These are phyloP conservation scores for Oscheius sp. DNA, from an alignment of 2,888 invertebrate species.

Conservation along the genomic window DNA sequence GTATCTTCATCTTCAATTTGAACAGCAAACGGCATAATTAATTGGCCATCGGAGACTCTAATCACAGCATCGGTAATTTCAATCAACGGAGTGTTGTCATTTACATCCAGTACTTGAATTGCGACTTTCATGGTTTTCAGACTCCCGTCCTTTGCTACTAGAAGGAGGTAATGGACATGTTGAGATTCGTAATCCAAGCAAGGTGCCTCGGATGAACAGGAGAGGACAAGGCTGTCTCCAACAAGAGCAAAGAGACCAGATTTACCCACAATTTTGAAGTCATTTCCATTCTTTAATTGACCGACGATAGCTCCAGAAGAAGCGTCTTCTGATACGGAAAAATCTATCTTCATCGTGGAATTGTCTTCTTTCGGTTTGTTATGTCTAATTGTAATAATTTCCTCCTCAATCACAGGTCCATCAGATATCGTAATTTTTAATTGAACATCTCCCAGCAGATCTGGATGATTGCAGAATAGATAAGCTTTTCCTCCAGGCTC, in stretches of 20 bases:
- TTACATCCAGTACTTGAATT: slow-evolving; percentile 45
- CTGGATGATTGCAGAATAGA: slow-evolving; percentile 18
- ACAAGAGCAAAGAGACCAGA: slow-evolving; percentile 30
- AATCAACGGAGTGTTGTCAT: slow-evolving; percentile 45
- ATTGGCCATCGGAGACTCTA: slow-evolving; percentile 45
- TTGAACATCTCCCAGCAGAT: slow-evolving; percentile 18
- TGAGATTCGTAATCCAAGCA: slow-evolving; percentile 27
- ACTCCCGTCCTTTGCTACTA: slow-evolving; percentile 33
- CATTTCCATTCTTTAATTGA: not conserved
- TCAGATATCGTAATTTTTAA: slow-evolving; percentile 13
- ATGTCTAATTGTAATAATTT: not conserved
- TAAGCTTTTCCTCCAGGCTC: slow-evolving; percentile 28
- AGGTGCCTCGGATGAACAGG: slow-evolving; percentile 45
- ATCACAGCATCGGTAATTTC: slow-evolving; percentile 48
- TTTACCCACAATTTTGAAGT: slow-evolving; percentile 21
- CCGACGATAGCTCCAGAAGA: slow-evolving; percentile 25
- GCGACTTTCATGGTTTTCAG: slow-evolving; percentile 37
- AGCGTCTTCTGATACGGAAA: slow-evolving; percentile 15
- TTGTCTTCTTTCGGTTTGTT: not conserved
- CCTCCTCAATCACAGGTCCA: not conserved
- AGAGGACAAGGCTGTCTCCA: slow-evolving; percentile 42
- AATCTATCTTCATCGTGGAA: not conserved
- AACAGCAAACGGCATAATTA: slow-evolving; percentile 49
- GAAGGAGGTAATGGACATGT: slow-evolving; percentile 25
- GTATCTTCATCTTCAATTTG: slow-evolving; percentile 35